Evolutionary conservation across 2,797 vertebrate genomes (phyloP).

Genomic region (Delichon dasypus): DNA sequence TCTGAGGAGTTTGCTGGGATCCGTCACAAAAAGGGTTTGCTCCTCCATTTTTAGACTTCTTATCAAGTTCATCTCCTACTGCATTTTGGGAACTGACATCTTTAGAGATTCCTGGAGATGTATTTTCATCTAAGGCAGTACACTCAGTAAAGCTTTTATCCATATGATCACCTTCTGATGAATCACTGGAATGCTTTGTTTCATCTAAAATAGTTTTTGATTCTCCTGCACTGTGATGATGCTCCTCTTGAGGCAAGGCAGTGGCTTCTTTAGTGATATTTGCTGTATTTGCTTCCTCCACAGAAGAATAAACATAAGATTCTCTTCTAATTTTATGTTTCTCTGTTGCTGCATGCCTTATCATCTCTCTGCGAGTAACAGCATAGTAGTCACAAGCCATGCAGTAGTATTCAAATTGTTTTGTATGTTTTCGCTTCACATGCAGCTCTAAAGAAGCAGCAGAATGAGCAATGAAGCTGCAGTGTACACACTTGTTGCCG

Average conservation of each 20-base stretch:
- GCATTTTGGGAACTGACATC: not conserved
- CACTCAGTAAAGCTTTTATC: not conserved
- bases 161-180: not conserved
- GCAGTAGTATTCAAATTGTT: constrained; percentile 93
- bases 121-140: not conserved
- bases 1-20: constrained; percentile 23
- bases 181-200: not conserved
- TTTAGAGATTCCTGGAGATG: not conserved
- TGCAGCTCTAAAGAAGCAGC: constrained; percentile 88
- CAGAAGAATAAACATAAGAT: constrained; percentile 73
- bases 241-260: constrained; percentile 26
- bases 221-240: constrained; percentile 4
- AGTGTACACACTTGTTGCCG: constrained; percentile 82
- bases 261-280: not conserved
- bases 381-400: constrained; percentile 95
- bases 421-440: constrained; percentile 90
- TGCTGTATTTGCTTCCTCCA: not conserved
- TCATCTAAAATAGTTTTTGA: not conserved
- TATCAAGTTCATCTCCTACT: constrained; percentile 23
- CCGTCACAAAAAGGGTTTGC: constrained; percentile 7
- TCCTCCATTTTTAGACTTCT: constrained; percentile 16
- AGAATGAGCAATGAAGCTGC: constrained; percentile 88
- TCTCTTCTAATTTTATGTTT: constrained; percentile 92
- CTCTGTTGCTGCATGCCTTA: constrained; percentile 89
- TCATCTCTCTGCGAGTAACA: constrained; percentile 92